Evolutionary conservation across 2,113 vertebrate genomes (phyloP).

Genomic region (Ardeotis arabs): DNA sequence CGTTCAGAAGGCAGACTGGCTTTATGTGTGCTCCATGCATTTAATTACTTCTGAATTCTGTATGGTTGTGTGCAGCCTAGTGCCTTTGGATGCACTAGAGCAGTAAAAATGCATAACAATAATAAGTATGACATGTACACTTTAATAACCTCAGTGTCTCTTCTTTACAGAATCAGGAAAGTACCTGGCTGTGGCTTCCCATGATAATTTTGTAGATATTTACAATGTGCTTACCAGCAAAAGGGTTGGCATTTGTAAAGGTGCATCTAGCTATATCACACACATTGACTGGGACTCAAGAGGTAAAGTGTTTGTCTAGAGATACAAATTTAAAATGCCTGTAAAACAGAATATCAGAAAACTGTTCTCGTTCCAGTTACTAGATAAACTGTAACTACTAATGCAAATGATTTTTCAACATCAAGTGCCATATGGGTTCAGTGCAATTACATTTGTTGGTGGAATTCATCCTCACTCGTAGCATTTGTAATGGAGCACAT

Average conservation of each 20-base stretch:
- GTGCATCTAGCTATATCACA: conserved; percentile 91
- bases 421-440: neutral
- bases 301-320: conserved; percentile 76
- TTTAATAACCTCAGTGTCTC: conserved; percentile 19
- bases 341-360: neutral
- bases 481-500: neutral
- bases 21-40: neutral
- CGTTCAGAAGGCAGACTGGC: neutral
- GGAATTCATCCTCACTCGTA: neutral
- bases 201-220: conserved; percentile 97
- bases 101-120: neutral
- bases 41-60: neutral
- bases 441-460: neutral
- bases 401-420: neutral
- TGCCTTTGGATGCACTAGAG: neutral
- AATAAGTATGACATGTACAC: neutral
- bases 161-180: conserved; percentile 88
- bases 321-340: neutral
- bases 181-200: conserved; percentile 96
- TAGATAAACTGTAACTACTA: neutral
- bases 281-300: conserved; percentile 97
- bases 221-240: conserved; percentile 97
- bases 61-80: neutral
- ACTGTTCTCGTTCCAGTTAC: neutral
- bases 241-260: conserved; percentile 96